Conservation (phyloP, 1,140 invertebrate species). For the Trichonephila inaurata region DNA sequence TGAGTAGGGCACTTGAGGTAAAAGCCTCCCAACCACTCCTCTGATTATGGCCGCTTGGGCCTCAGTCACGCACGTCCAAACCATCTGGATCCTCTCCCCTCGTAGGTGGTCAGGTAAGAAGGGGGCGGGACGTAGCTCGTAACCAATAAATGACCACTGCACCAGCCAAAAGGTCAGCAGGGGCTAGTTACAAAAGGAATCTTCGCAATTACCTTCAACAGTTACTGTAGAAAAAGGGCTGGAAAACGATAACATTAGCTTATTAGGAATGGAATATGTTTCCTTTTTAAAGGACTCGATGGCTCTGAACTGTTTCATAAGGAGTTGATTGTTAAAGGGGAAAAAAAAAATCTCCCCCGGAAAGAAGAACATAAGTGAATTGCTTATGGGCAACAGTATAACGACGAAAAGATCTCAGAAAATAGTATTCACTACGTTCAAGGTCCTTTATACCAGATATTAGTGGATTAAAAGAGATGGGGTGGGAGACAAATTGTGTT, state of each 20-base stretch:
- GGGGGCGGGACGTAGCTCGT: constrained; percentile 65
- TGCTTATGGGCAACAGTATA: too few species aligned
- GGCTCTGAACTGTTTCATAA: neutral
- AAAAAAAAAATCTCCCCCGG: neutral
- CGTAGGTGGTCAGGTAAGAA: constrained; percentile 63
- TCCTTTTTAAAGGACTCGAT: constrained; percentile 1
- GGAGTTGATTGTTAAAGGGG: neutral
- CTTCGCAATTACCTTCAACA: constrained; percentile 51
- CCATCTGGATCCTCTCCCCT: constrained; percentile 58
- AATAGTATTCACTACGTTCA: too few species aligned
- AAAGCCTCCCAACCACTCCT: constrained; percentile 57
- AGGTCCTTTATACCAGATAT: too few species aligned
- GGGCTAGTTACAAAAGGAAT: constrained; percentile 74
- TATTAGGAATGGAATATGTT: constrained; percentile 40
- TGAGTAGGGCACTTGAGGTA: constrained; percentile 74
- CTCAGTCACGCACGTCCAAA: constrained; percentile 58
- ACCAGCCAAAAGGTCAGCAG: constrained; percentile 69
- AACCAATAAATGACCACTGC: constrained; percentile 75
- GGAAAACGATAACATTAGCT: constrained; percentile 37
- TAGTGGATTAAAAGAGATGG: too few species aligned
- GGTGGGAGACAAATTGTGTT: too few species aligned
- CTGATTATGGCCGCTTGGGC: constrained; percentile 71
- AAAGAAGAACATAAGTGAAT: too few species aligned
- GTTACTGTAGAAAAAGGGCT: neutral
- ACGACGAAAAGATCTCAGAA: too few species aligned